A percentile compares a stretch with the other conserved stretches of the same genome.
Evolutionary conservation across 2,113 vertebrate genomes (phyloP).

Genomic region (Neogale vison): DNA sequence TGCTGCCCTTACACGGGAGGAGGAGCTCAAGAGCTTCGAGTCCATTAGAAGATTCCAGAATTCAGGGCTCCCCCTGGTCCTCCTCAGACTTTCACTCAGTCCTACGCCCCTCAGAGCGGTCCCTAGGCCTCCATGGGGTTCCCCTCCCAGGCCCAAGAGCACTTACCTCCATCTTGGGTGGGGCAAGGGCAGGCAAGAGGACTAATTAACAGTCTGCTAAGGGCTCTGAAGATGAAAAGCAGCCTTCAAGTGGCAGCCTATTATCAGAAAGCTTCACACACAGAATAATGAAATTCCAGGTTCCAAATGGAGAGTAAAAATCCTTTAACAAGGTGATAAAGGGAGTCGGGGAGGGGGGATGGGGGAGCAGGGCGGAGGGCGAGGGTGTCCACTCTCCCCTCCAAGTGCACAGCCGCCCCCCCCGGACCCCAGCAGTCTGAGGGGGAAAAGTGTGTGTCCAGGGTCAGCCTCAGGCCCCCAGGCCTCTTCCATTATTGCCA

Average conservation of each 20-base stretch:
- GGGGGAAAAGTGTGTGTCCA: background rate
- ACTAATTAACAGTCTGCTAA: conserved; percentile 49
- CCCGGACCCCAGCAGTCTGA: background rate
- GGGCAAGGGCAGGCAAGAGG: background rate
- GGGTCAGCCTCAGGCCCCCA: background rate
- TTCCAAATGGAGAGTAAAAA: conserved; percentile 57
- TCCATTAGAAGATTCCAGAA: background rate
- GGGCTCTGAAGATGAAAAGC: conserved; percentile 70
- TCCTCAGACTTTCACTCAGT: background rate
- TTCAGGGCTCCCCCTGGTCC: background rate
- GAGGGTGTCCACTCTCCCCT: background rate
- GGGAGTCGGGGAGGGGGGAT: fast-evolving
- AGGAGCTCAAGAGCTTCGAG: background rate
- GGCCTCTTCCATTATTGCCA: background rate
- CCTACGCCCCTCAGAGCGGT: background rate
- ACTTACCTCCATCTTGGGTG: background rate
- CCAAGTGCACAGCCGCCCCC: background rate
- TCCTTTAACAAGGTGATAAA: conserved; percentile 59
- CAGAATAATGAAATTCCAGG: background rate
- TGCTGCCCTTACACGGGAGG: background rate
- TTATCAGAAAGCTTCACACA: conserved; percentile 30
- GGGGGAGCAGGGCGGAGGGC: no score
- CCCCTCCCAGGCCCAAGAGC: background rate
- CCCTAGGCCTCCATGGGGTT: background rate
- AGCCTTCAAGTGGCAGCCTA: conserved; percentile 42